Conservation (phyloP, 2,888 invertebrate genomes). For the Dusona sp. region DNA sequence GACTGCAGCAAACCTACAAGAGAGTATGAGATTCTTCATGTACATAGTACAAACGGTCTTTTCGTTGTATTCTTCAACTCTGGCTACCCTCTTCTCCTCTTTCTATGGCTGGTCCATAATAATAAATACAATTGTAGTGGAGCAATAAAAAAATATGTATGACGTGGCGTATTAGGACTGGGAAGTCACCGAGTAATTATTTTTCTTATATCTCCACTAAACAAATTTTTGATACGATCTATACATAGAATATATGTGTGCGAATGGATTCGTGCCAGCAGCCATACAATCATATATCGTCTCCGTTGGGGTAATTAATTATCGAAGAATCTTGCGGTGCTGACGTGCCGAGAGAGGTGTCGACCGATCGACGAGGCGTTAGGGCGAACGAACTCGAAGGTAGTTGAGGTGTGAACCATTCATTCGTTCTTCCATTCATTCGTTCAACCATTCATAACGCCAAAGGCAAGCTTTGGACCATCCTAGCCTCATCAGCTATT, state of each 20-base stretch:
- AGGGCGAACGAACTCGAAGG: constrained; percentile 29
- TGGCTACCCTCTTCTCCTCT: constrained; percentile 1
- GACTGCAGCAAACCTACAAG: constrained; percentile 36
- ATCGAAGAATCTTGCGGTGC: constrained; percentile 41
- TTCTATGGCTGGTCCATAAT: constrained; percentile 30
- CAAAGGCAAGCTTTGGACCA: constrained; percentile 16
- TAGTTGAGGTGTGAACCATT: constrained; percentile 62
- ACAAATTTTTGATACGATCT: not conserved
- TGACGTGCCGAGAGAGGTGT: constrained; percentile 58
- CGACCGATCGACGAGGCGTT: constrained; percentile 65
- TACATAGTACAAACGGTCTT: constrained; percentile 36
- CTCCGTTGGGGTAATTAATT: constrained; percentile 54
- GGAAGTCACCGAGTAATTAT: not conserved
- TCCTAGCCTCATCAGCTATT: constrained; percentile 37
- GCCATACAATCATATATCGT: constrained; percentile 30
- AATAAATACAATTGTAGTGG: constrained; percentile 54
- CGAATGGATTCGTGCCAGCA: constrained; percentile 33
- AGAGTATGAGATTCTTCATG: constrained; percentile 22
- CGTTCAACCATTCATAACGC: constrained; percentile 53
- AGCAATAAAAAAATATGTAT: constrained; percentile 34
- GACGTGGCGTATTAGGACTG: constrained; percentile 14
- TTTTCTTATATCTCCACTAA: constrained; percentile 1
- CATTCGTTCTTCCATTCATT: constrained; percentile 58
- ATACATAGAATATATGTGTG: not conserved
- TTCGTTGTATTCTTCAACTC: constrained; percentile 11